Evolutionary conservation across 2,797 vertebrate species (phyloP).

Genomic region (Myripristis murdjan): DNA sequence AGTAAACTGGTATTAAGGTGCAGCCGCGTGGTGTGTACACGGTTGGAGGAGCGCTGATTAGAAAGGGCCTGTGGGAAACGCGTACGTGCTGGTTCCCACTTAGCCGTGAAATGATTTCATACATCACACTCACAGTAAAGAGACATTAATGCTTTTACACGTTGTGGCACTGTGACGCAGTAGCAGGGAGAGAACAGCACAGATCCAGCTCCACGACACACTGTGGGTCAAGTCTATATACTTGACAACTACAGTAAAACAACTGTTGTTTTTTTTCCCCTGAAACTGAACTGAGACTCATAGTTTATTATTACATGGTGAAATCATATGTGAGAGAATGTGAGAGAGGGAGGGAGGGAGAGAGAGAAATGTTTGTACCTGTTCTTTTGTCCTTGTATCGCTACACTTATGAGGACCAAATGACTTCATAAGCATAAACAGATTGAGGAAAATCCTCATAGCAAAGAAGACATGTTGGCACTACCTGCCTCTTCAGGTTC

Average conservation of each 20-base stretch:
- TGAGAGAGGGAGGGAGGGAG: background rate
- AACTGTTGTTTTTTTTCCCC: no score
- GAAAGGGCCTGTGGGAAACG: slow-evolving; percentile 71
- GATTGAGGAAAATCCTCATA: no score
- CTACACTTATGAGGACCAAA: background rate
- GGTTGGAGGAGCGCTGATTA: slow-evolving; percentile 77
- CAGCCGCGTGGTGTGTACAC: slow-evolving; percentile 71
- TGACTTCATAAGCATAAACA: no score
- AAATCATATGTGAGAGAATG: background rate
- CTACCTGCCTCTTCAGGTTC: background rate
- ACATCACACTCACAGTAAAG: slow-evolving; percentile 67
- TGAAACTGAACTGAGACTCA: background rate
- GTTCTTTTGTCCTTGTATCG: background rate
- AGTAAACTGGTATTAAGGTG: slow-evolving; percentile 78
- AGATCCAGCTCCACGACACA: slow-evolving; percentile 33
- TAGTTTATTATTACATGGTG: background rate
- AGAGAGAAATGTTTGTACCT: background rate
- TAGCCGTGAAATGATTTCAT: slow-evolving; percentile 78
- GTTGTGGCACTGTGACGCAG: slow-evolving; percentile 43
- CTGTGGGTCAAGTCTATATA: slow-evolving; percentile 20
- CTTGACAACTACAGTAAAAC: slow-evolving; percentile 3
- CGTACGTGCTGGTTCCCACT: slow-evolving; percentile 72
- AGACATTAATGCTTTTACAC: slow-evolving; percentile 58
- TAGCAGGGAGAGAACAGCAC: background rate
- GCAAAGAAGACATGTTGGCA: no score